phyloP scores from a whole-genome alignment of 2,797 vertebrate genomes.

The Leptatherina wallacei region DNA sequence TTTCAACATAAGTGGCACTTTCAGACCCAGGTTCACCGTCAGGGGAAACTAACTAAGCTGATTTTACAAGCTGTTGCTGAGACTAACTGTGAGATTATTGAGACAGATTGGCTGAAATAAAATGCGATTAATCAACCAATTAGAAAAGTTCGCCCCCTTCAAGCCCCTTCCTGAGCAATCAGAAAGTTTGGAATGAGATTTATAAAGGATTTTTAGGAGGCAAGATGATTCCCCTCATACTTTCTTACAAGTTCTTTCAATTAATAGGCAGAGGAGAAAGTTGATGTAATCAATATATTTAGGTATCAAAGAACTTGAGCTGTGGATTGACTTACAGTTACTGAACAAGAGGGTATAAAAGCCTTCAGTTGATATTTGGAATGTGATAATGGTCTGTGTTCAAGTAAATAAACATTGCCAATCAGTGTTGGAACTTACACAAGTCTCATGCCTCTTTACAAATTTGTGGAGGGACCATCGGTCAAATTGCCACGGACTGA shows the following conservation, averaged over 20 bases:
- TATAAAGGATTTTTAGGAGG: neutral
- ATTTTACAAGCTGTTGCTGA: neutral
- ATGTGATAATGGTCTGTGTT: too few species aligned
- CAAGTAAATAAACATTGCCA: too few species aligned
- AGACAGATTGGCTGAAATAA: neutral
- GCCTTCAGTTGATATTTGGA: too few species aligned
- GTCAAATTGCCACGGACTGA: too few species aligned
- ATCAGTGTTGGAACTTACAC: too few species aligned
- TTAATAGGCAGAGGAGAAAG: neutral
- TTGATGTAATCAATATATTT: neutral
- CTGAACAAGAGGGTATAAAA: too few species aligned
- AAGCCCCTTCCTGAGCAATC: neutral
- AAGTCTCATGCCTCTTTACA: too few species aligned
- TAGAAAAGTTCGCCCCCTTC: neutral
- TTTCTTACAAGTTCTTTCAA: neutral
- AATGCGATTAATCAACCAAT: neutral
- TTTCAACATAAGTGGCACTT: neutral
- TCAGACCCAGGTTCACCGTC: neutral
- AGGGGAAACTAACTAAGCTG: neutral
- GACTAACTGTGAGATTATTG: constrained; percentile 1
- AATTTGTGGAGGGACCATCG: too few species aligned
- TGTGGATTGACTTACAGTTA: neutral
- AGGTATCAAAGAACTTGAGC: neutral
- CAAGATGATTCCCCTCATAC: neutral
- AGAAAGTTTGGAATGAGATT: neutral